Evolutionary conservation across 2,113 vertebrate genomes (phyloP), one percentile per base, ranked within the genome.

Genomic region (Prunella himalayana): DNA sequence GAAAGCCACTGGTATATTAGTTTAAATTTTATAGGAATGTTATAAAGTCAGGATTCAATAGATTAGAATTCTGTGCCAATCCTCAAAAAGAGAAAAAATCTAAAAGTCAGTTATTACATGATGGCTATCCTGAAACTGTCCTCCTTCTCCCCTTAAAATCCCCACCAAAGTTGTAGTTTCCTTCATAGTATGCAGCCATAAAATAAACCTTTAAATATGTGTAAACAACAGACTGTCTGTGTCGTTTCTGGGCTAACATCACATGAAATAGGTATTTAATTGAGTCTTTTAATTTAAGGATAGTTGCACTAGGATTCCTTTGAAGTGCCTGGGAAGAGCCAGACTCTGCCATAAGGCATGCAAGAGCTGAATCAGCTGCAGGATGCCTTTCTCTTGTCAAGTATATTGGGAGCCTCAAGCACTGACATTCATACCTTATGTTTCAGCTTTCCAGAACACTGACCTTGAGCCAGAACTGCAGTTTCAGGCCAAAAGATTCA

Each of bases 361-460:
- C 30, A 86, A 69, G 54, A 65, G 54, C 64, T 59, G 54, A 39
- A 54, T 39, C 3, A 4, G 59, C 79, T 70, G n/a, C 0, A 0
- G 82, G 47, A 66, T 73, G 60, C 30, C 56, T 90, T 92, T 92
- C 47, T 81, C 71, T 54, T 81, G 47, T 66, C 47, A 77, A 81
- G 39, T 65, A 18, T 47, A 44, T 25, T 54, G 63, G 42, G 39
- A 80, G 50, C 82, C 92, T 93, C 68, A 50, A 93, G 86, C 7
- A 0, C 66, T 78, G 59, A 92, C 71, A 73, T 90, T 86, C 79
- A 31, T 73, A 83, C 64, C 76, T 92, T 54, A 77, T 27, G 54
- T 49, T 86, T 77, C 77, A 92, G 68, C 60, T 94, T 96, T 93
- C 85, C 90, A 93, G 78, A 91, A 83, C 79, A 86, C 42, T 77